Evolutionary conservation across 2,797 vertebrate genomes (phyloP).

Genomic region (Scolopax rusticola): DNA sequence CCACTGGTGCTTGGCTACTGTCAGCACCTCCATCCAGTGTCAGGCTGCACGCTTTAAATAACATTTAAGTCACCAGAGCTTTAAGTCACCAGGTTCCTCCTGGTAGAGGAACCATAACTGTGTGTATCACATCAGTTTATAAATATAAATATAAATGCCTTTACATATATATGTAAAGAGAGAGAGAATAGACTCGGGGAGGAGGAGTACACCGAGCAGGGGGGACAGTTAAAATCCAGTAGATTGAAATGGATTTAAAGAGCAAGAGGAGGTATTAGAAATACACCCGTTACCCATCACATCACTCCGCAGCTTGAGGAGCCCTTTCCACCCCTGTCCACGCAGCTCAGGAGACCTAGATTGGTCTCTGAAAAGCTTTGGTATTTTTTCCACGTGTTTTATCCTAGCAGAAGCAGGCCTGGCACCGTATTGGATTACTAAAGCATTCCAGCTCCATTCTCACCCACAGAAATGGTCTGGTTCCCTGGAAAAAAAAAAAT

Average conservation of each 20-base stretch:
- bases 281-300: neutral
- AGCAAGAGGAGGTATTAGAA: neutral
- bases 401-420: neutral
- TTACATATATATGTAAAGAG: neutral
- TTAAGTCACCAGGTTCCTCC: neutral
- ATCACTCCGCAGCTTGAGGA: neutral
- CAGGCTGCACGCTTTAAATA: neutral
- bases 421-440: conserved; percentile 46
- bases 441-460: conserved; percentile 46
- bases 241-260: neutral
- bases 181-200: neutral
- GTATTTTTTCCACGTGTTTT: neutral
- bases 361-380: neutral
- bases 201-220: neutral
- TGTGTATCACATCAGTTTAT: neutral
- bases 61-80: neutral
- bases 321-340: neutral
- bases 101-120: neutral
- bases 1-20: neutral
- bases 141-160: neutral
- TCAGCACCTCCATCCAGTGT: neutral
- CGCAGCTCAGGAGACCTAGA: neutral
- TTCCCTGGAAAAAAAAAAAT: conserved; percentile 42
- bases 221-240: neutral
- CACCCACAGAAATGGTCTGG: conserved; percentile 27